phyloP scores from a whole-genome alignment of 2,113 vertebrate species.

The Australoheros scitulus region DNA sequence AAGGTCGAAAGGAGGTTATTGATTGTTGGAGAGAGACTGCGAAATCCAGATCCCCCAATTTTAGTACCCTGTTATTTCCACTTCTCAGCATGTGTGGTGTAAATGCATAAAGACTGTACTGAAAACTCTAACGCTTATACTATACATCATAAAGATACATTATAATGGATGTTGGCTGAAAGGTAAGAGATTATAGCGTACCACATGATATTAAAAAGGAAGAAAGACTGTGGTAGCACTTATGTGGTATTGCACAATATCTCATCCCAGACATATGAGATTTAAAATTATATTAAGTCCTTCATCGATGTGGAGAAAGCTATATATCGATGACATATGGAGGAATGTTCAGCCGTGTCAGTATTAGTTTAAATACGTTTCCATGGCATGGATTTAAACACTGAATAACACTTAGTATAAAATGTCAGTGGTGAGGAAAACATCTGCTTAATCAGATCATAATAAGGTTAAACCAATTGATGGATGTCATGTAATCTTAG shows the following conservation, averaged over 20 bases:
- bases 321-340: slow-evolving; percentile 7
- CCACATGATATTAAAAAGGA: slow-evolving; percentile 42
- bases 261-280: slow-evolving; percentile 22
- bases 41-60: slow-evolving; percentile 47
- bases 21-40: slow-evolving; percentile 52
- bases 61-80: slow-evolving; percentile 24
- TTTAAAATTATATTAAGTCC: slow-evolving; percentile 45
- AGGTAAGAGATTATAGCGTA: slow-evolving; percentile 39
- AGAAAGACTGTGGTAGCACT: slow-evolving; percentile 31
- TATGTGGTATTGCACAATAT: slow-evolving; percentile 36
- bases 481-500: background rate
- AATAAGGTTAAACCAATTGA: slow-evolving; percentile 16
- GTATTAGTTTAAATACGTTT: slow-evolving; percentile 8
- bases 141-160: slow-evolving; percentile 32
- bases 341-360: background rate
- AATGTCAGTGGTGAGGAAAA: background rate
- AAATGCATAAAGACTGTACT: slow-evolving; percentile 18
- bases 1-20: slow-evolving; percentile 72
- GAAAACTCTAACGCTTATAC: background rate
- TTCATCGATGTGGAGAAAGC: slow-evolving; percentile 16
- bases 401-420: slow-evolving; percentile 5
- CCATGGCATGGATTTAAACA: background rate
- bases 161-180: slow-evolving; percentile 44
- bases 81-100: slow-evolving; percentile 14
- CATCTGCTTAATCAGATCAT: background rate